Base-by-base conservation (phyloP, 2,888 invertebrate species). In the Patella pellucida region DNA sequence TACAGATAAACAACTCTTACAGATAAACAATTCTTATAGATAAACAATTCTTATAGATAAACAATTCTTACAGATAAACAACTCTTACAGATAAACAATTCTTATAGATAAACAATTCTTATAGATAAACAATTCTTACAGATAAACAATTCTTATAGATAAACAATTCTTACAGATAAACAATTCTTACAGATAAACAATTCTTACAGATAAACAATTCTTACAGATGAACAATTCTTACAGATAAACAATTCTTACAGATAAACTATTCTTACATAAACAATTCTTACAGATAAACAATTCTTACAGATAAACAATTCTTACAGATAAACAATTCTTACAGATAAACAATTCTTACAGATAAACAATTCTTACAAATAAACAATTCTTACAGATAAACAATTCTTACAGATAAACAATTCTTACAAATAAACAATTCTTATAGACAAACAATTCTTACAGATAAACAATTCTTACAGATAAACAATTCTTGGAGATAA, bases 11-110 rank as follows among this genome's bases (percentile, higher is more conserved):
- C 5, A 41, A 41, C n/a, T n/a, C n/a, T n/a, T n/a, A n/a, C n/a
- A 82, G 77, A 67, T 11, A 41, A 41, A 1, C 41, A 41, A 41
- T 41, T 41, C 41, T 41, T 41, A 1, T 7, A 7, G 7, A 41
- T 41, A 41, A 41, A 41, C 5, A 41, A 41, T n/a, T n/a, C n/a
- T n/a, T n/a, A n/a, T n/a, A 82, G 77, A 67, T 11, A 41, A 41
- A 1, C 41, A 41, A 41, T 41, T 41, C 41, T 41, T 41, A 1
- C 41, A 7, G 7, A 41, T 41, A 41, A 41, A 41, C 5, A 41
- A 41, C n/a, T n/a, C n/a, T n/a, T n/a, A n/a, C n/a, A 82, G 77
- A 67, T 11, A 41, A 41, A 1, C 41, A 41, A 41, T 41, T 41
- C 41, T 41, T 41, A 1, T 7, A 7, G 7, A 41, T 41, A 41